Evolutionary conservation across 2,888 invertebrate species (phyloP), one percentile per base, ranked within the genome.

Genomic region (Apotomis betuletana): DNA sequence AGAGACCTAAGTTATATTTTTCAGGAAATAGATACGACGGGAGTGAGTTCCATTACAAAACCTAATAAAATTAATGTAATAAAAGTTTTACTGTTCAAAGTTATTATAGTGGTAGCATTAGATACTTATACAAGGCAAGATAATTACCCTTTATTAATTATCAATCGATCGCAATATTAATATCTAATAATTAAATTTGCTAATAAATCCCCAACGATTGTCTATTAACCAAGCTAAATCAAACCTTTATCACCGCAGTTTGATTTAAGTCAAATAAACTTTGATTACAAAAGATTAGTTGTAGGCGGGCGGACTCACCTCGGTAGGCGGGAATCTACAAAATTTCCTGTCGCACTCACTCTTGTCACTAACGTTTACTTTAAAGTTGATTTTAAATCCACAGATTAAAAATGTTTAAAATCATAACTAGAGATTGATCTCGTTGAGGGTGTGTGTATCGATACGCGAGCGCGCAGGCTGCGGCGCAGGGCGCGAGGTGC

Each of bases 281-380:
- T 41, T 44, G 10, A 62, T 51, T 51, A 41, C 13, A 15, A 51
- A 57, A 55, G 12, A 49, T 13, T 41, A 4, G 10, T 1, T 38
- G 1, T 51, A 67, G 64, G 72, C 74, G 75, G 75, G 57, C 73
- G 77, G 59, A 68, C 87, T 88, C 81, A 90, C 90, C 87, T 89
- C 44, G 44, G 41, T 62, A 77, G 81, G 80, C 83, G 82, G 80
- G 77, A 84, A 82, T 81, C 79, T 80, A 79, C 75, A 77, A 75
- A 77, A 78, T 81, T 68, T 80, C 82, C 79, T 80, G 79, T 82
- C 80, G 80, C 85, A 88, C 87, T 82, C 90, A 90, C 90, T 86
- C 81, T 81, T 77, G 76, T 74, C 88, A 88, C 87, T 83, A 70
- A 70, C n/a, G 10, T 55, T 41, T 46, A 12, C 38, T 36, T 8